These are phyloP conservation scores for Pelobates fuscus DNA, from an alignment of 2,113 vertebrate genomes.

Conservation along the genomic window DNA sequence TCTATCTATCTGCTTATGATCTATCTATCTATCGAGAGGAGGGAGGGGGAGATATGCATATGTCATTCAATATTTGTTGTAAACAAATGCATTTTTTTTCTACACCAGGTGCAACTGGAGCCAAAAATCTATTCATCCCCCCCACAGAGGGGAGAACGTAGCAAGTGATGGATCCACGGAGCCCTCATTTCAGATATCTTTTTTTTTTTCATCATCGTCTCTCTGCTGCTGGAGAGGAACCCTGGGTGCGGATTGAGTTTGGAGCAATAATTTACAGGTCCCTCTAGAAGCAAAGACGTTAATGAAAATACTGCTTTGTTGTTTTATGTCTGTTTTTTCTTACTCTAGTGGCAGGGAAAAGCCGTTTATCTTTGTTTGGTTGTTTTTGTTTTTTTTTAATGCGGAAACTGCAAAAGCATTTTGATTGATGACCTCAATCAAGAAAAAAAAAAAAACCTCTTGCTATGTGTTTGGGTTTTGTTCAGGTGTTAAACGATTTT, in stretches of 20 bases:
- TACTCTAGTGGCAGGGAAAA: not conserved
- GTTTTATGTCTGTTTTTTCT: constrained; percentile 22
- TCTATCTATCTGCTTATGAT: no score
- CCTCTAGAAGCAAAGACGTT: constrained; percentile 31
- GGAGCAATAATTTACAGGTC: constrained; percentile 41
- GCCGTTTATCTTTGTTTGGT: not conserved
- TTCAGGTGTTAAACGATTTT: not conserved
- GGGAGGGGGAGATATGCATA: no score
- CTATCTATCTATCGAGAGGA: no score
- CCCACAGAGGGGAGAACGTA: not conserved
- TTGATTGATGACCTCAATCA: not conserved
- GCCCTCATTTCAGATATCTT: constrained; percentile 7
- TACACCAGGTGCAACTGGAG: constrained; percentile 23
- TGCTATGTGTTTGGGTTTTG: not conserved
- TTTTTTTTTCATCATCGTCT: not conserved
- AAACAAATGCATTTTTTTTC: not conserved
- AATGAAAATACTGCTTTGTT: constrained; percentile 6
- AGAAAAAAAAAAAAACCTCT: no score
- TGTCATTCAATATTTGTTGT: no score
- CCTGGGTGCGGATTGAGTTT: constrained; percentile 17
- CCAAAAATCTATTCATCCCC: constrained; percentile 2
- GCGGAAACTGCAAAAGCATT: not conserved
- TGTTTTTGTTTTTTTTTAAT: not conserved
- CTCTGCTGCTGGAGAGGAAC: constrained; percentile 19
- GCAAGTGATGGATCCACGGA: constrained; percentile 12